Evolutionary conservation across 1,140 invertebrate genomes (phyloP).

Genomic region (Drosophila biarmipes): DNA sequence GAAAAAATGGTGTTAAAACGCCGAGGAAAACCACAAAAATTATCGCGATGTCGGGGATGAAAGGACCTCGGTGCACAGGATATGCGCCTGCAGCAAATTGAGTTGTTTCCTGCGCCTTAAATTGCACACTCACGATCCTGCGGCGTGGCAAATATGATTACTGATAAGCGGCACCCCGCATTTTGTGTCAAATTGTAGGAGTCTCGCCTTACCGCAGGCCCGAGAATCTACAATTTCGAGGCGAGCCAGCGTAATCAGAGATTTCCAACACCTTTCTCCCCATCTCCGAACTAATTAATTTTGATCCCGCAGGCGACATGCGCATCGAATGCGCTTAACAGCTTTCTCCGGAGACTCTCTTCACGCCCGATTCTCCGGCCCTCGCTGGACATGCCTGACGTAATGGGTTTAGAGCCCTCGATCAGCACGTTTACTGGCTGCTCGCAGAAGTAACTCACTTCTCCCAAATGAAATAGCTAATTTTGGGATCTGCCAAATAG

Average conservation of each 20-base stretch:
- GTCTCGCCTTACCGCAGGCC: constrained; percentile 63
- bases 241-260: constrained; percentile 63
- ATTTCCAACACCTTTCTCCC: constrained; percentile 77
- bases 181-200: constrained; percentile 40
- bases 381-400: constrained; percentile 62
- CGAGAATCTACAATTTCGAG: constrained; percentile 9
- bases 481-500: constrained; percentile 2
- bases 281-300: constrained; percentile 63
- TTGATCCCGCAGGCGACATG: constrained; percentile 50
- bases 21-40: constrained; percentile 66
- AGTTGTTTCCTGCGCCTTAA: constrained; percentile 70
- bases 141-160: constrained; percentile 78
- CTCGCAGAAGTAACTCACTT: constrained; percentile 26
- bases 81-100: constrained; percentile 65
- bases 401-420: constrained; percentile 54
- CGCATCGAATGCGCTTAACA: constrained; percentile 76
- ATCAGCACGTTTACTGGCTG: constrained; percentile 45
- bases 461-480: constrained; percentile 3
- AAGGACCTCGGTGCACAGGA: constrained; percentile 54
- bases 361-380: constrained; percentile 4
- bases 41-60: constrained; percentile 6
- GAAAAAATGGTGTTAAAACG: constrained; percentile 51
- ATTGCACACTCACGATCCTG: constrained; percentile 68
- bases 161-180: constrained; percentile 57
- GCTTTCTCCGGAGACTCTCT: constrained; percentile 54